Conservation (phyloP, 2,113 vertebrate genomes). For the Chaetorhynchus papuensis region DNA sequence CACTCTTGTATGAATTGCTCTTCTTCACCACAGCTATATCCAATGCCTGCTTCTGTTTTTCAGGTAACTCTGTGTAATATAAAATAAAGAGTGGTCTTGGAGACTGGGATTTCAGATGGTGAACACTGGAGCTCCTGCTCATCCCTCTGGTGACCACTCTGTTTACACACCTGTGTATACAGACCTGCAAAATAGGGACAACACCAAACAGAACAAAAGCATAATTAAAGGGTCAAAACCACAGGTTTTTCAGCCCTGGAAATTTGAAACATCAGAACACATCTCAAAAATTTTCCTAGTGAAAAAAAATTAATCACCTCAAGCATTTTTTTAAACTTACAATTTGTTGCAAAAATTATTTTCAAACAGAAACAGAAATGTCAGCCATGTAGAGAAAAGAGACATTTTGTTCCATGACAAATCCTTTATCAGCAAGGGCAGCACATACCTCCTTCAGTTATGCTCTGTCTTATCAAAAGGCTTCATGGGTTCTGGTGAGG, state of each 20-base stretch:
- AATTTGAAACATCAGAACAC: background rate
- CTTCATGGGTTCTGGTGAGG: background rate
- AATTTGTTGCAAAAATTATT: background rate
- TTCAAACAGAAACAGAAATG: background rate
- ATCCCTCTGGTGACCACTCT: background rate
- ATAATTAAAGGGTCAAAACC: background rate
- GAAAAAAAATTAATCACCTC: background rate
- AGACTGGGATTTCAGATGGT: background rate
- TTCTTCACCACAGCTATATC: background rate
- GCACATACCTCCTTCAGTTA: background rate
- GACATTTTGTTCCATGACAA: rapidly evolving
- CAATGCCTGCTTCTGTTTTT: background rate
- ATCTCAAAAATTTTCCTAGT: background rate
- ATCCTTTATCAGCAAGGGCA: background rate
- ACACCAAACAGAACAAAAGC: background rate
- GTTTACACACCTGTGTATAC: background rate
- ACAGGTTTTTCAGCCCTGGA: background rate
- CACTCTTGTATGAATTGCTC: background rate
- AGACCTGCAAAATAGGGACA: background rate
- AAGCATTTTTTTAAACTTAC: background rate
- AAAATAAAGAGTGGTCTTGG: background rate
- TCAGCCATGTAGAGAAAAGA: background rate
- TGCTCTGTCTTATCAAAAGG: background rate
- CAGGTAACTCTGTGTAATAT: background rate
- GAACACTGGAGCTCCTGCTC: background rate